phyloP scores from a whole-genome alignment of 2,113 vertebrate genomes.

The Pagrus major region DNA sequence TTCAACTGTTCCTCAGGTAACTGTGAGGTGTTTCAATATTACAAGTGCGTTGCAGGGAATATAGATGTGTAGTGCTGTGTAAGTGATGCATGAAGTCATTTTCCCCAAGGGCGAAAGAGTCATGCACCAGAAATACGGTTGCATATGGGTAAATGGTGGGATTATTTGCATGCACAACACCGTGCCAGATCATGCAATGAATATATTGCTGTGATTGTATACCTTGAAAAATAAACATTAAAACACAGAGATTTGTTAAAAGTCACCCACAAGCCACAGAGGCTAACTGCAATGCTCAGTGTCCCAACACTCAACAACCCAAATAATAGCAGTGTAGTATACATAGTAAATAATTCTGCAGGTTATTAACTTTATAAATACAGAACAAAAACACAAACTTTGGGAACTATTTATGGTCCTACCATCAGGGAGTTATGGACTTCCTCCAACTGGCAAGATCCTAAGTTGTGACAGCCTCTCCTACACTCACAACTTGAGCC shows the following conservation, averaged over 20 bases:
- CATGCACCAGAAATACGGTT: conserved; percentile 57
- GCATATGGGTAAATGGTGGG: conserved; percentile 41
- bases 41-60: conserved; percentile 71
- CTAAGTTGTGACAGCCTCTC: conserved; percentile 13
- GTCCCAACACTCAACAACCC: background rate
- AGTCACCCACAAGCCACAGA: conserved; percentile 12
- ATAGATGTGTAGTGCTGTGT: conserved; percentile 67
- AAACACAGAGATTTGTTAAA: conserved; percentile 47
- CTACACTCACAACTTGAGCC: conserved; percentile 29
- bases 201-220: conserved; percentile 59
- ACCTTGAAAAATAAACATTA: conserved; percentile 49
- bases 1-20: conserved; percentile 60
- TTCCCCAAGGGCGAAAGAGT: conserved; percentile 81
- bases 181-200: conserved; percentile 45
- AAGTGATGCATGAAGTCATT: conserved; percentile 82
- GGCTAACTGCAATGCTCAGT: conserved; percentile 19
- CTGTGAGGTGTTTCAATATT: conserved; percentile 73
- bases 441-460: conserved; percentile 57
- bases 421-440: conserved; percentile 35
- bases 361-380: background rate
- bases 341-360: conserved; percentile 1
- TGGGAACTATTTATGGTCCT: conserved; percentile 34
- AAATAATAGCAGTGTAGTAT: too few relatives aligned
- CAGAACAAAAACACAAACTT: background rate
- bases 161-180: conserved; percentile 70